Evolutionary conservation across 2,797 vertebrate species (phyloP), one percentile per base, ranked within the genome.

Genomic region (Chaunax sp.): DNA sequence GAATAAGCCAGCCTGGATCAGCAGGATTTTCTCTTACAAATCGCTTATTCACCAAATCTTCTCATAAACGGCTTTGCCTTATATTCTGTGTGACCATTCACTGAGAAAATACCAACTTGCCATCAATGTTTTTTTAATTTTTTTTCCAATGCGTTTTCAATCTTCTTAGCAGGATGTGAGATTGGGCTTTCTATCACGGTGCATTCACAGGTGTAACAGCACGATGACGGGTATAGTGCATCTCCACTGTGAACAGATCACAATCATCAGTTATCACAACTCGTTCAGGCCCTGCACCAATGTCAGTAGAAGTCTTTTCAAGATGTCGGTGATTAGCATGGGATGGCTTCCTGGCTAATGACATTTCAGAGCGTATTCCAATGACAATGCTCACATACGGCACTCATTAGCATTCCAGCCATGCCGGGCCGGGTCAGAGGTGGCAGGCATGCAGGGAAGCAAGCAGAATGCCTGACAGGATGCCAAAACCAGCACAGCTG

Each of bases 31-130:
- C 78, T 57, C 60, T 74, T 75, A 83, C 78, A 91, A 92, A 85
- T 88, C 70, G 56, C 79, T 81, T 82, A 87, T 91, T 88, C 68
- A 79, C 79, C 77, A 87, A 89, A 89, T 85, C 78, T 84, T 90
- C 83, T 76, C 75, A 89, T 85, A 86, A 89, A 89, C 78, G 47
- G 85, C 81, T 89, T 89, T 83, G 64, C 76, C 78, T 81, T 75
- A 74, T 77, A 64, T 70, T 75, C 66, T 22, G 47, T 61, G 64
- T 83, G 80, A 83, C 84, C 74, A 72, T 86, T 84, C 69, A 71
- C 33, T 75, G 64, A 64, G 78, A 81, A 85, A 84, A 88, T 71
- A 79, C 64, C 73, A 85, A 79, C 83, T 82, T 83, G 78, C 70
- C 51, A 75, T 66, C 77, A 68, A 59, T 83, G 61, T 57, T 78